Percentiles rank a stretch among this genome's conserved stretches.
phyloP scores from a whole-genome alignment of 2,797 vertebrate genomes.

The Toxotes lorentzi region DNA sequence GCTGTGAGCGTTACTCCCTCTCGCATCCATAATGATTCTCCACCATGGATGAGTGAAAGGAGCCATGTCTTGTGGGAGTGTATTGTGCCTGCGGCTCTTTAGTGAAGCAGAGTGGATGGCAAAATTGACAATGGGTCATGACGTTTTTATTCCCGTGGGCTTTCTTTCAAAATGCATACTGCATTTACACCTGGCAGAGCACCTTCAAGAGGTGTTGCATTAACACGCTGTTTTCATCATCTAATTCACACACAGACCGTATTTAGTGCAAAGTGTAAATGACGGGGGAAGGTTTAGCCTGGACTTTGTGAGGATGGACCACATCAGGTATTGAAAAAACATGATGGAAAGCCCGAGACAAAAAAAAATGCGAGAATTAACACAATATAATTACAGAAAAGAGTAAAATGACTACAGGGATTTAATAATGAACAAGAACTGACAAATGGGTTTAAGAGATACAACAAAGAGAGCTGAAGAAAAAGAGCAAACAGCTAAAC shows the following conservation, averaged over 20 bases:
- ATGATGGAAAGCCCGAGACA: neutral
- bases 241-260: neutral
- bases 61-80: slow-evolving; percentile 45
- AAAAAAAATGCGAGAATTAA: neutral
- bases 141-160: neutral
- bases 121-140: slow-evolving; percentile 31
- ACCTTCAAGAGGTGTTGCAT: neutral
- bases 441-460: slow-evolving; percentile 27
- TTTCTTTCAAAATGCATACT: slow-evolving; percentile 22
- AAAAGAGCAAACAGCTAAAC: slow-evolving; percentile 23
- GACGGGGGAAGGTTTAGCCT: neutral
- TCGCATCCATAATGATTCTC: slow-evolving; percentile 30
- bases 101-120: slow-evolving; percentile 23
- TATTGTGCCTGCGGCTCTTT: slow-evolving; percentile 27
- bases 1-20: slow-evolving; percentile 29
- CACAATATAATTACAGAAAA: slow-evolving; percentile 1
- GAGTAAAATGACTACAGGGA: slow-evolving; percentile 22
- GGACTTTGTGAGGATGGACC: neutral
- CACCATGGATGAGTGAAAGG: slow-evolving; percentile 41
- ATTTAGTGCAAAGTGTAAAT: slow-evolving; percentile 11
- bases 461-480: slow-evolving; percentile 9
- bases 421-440: slow-evolving; percentile 35
- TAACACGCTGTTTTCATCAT: neutral
- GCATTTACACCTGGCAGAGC: slow-evolving; percentile 31
- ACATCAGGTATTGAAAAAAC: neutral